Evolutionary conservation across 2,888 invertebrate genomes (phyloP), one percentile per base, ranked within the genome.

Genomic region (Zaprionus obscuricornis): DNA sequence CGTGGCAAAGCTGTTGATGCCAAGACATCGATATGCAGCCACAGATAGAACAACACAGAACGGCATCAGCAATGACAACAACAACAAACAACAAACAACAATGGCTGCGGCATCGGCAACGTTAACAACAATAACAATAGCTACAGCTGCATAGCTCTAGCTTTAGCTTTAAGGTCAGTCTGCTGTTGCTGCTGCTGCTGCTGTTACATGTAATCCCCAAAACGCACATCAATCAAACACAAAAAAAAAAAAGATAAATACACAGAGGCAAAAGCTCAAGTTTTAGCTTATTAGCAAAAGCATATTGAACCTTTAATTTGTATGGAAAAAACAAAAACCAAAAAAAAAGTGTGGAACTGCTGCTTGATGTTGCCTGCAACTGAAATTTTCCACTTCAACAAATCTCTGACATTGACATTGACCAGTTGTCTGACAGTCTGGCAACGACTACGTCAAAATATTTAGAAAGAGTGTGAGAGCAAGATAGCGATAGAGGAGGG

Each of bases 401-500:
- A 65, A 74, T 72, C 78, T 83, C 74, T 87, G 86, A 85, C 86
- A 86, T 86, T 86, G 86, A 85, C 86, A 87, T 87, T 86, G 86
- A 87, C 74, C 87, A 82, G 66, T 59, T 40, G 47, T 6, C 45
- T 46, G 27, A 34, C 54, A 55, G 34, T 46, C n/a, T 36, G 57
- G 63, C 67, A 60, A 47, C 57, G 57, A 65, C 73, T 56, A 62
- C 64, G 81, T 81, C 81, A 75, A 84, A 84, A 84, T 75, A 84
- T 79, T 79, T 78, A 51, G 71, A 74, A 65, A 74, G 82, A 68
- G n/a, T n/a, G n/a, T n/a, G n/a, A n/a, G n/a, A n/a, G n/a, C n/a
- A n/a, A n/a, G n/a, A n/a, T n/a, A n/a, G n/a, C n/a, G n/a, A n/a
- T n/a, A n/a, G n/a, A n/a, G n/a, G n/a, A n/a, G n/a, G n/a, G n/a